Evolutionary conservation across 2,113 vertebrate species (phyloP), one percentile per base, ranked within the genome.

Genomic region (Mionectes macconnelli): DNA sequence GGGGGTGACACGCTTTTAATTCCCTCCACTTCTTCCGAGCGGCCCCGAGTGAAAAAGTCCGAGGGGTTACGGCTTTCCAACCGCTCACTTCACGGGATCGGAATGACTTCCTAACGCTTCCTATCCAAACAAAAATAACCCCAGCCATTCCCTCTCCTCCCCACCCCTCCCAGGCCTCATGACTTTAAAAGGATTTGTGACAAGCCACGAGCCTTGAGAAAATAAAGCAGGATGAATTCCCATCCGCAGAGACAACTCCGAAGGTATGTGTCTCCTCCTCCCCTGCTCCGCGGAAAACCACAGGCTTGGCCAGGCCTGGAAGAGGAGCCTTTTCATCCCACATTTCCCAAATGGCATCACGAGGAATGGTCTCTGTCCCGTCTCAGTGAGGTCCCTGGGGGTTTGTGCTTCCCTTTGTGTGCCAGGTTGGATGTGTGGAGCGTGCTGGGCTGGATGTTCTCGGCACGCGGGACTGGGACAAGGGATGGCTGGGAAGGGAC

Each of bases 131-230:
- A 96, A 94, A 96, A 95, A 96, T 95, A 97, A 75, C 84, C 87
- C 24, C 50, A 47, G 86, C 50, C 52, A 3, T 79, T 52, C 75
- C 84, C 79, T 4, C 23, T 55, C 15, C 67, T 57, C 30, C 33
- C 24, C n/a, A 15, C 31, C 24, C 81, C 74, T 55, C 52, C 55
- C 66, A 14, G 42, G 83, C 93, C 74, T 44, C 57, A 66, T 75
- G 97, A 56, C 97, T 96, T 62, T 87, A 94, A 93, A 94, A 95
- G 94, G 97, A 96, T 90, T 81, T 74, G 91, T 86, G 94, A 94
- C 90, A 85, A 87, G 86, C 72, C 66, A 67, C 59, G 63, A 87
- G 82, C 93, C 96, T 96, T 97, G 97, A 80, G 97, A 98, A 98
- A 97, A 96, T 87, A 94, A 95, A 85, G 31, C 72, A 47, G 9